Evolutionary conservation across 2,797 vertebrate genomes (phyloP).

Genomic region (Neostethus bicornis): DNA sequence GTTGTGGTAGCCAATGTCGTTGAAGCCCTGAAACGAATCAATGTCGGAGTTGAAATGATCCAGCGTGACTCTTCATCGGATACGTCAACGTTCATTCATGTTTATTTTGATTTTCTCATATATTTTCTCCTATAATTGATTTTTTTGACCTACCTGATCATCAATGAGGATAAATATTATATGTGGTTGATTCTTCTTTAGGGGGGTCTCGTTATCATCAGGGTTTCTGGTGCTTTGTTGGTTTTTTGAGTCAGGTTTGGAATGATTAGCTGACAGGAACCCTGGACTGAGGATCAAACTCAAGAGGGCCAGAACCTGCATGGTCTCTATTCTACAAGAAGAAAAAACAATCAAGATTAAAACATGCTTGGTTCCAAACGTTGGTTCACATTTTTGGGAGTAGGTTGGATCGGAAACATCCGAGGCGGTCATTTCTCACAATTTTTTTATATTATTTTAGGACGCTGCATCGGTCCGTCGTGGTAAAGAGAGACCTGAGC

Average conservation of each 20-base stretch:
- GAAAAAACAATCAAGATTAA: slow-evolving; percentile 1
- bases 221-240: slow-evolving; percentile 29
- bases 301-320: slow-evolving; percentile 83
- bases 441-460: no score
- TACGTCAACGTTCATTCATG: no score
- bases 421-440: no score
- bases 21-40: slow-evolving; percentile 81
- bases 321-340: slow-evolving; percentile 48
- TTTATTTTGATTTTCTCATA: no score
- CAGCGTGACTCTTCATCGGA: no score
- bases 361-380: no score
- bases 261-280: slow-evolving; percentile 83
- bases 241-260: slow-evolving; percentile 74
- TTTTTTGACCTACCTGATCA: slow-evolving; percentile 81
- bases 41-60: not conserved
- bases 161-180: slow-evolving; percentile 95
- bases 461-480: no score
- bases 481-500: no score
- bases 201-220: slow-evolving; percentile 42
- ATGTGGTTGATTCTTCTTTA: slow-evolving; percentile 83
- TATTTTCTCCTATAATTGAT: not conserved
- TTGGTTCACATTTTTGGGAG: no score
- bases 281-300: slow-evolving; percentile 81
- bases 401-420: no score
- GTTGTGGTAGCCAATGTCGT: slow-evolving; percentile 94